These are phyloP conservation scores for Esox masquinongy DNA, from an alignment of 2,797 vertebrate species.

Conservation along the genomic window DNA sequence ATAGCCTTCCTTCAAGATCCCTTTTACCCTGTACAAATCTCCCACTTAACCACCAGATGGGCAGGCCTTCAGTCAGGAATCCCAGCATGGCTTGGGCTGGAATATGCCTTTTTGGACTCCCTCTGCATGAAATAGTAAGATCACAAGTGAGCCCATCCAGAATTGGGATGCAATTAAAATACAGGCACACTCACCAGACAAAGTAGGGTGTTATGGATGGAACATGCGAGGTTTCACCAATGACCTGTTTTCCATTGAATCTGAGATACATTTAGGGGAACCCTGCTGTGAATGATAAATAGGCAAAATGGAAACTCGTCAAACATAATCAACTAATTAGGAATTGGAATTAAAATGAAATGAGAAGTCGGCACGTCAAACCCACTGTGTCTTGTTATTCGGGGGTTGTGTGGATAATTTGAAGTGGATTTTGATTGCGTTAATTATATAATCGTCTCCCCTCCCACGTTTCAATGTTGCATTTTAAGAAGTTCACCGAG, in stretches of 20 bases:
- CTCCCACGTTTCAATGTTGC: slow-evolving; percentile 40
- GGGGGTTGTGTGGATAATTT: slow-evolving; percentile 42
- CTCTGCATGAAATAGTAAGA: too few relatives aligned
- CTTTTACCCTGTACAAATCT: too few relatives aligned
- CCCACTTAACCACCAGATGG: too few relatives aligned
- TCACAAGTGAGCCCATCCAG: too few relatives aligned
- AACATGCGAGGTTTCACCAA: background rate
- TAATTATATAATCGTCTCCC: slow-evolving; percentile 58
- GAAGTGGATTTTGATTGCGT: slow-evolving; percentile 54
- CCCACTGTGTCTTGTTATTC: slow-evolving; percentile 14
- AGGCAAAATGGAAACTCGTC: slow-evolving; percentile 51
- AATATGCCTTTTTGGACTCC: too few relatives aligned
- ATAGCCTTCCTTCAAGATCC: too few relatives aligned
- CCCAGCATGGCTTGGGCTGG: too few relatives aligned
- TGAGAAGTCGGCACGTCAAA: slow-evolving; percentile 29
- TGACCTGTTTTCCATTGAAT: slow-evolving; percentile 37
- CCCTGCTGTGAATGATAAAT: slow-evolving; percentile 37
- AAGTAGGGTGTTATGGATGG: background rate
- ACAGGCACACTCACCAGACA: background rate
- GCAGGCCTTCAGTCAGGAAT: too few relatives aligned
- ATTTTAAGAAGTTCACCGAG: slow-evolving; percentile 42
- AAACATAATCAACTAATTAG: slow-evolving; percentile 60
- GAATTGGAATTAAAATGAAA: slow-evolving; percentile 53
- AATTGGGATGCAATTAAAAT: too few relatives aligned
- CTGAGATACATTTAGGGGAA: slow-evolving; percentile 22